These are phyloP conservation scores for Desmophyllum pertusum DNA, from an alignment of 92 coral and sea anemone genomes.

Conservation along the genomic window DNA sequence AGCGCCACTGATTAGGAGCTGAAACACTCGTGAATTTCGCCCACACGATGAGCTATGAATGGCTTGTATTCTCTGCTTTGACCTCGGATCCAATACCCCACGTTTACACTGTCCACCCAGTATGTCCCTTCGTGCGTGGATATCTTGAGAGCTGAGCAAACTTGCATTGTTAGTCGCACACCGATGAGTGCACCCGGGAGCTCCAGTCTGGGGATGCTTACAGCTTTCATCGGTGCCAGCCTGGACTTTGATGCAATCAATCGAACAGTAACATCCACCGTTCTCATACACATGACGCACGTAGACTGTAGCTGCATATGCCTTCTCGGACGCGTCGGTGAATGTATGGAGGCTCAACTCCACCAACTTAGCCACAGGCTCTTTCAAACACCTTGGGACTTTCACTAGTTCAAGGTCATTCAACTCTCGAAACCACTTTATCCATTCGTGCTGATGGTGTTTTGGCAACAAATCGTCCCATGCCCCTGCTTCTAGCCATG, in stretches of 20 bases:
- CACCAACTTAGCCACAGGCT: not conserved
- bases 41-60: too few relatives aligned
- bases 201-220: constrained; percentile 61
- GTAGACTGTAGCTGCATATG: constrained; percentile 57
- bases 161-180: constrained; percentile 42
- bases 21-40: constrained; percentile 56
- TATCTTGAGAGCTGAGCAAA: constrained; percentile 42
- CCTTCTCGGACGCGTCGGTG: constrained; percentile 61
- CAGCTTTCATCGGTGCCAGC: constrained; percentile 70
- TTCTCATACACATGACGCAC: constrained; percentile 40
- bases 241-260: constrained; percentile 63
- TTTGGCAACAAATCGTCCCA: too few relatives aligned
- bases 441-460: too few relatives aligned
- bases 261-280: constrained; percentile 22
- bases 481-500: too few relatives aligned
- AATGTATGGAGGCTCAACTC: constrained; percentile 47
- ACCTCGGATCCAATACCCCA: constrained; percentile 40
- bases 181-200: constrained; percentile 51
- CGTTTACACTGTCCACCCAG: constrained; percentile 54
- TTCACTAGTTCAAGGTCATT: constrained; percentile 26
- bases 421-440: constrained; percentile 22
- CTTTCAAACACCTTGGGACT: constrained; percentile 52
- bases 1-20: constrained; percentile 65
- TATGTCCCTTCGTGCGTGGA: constrained; percentile 28
- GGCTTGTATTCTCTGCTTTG: too few relatives aligned